Evolutionary conservation across 1,140 invertebrate species (phyloP).

Genomic region (Drosophila pallidifrons): DNA sequence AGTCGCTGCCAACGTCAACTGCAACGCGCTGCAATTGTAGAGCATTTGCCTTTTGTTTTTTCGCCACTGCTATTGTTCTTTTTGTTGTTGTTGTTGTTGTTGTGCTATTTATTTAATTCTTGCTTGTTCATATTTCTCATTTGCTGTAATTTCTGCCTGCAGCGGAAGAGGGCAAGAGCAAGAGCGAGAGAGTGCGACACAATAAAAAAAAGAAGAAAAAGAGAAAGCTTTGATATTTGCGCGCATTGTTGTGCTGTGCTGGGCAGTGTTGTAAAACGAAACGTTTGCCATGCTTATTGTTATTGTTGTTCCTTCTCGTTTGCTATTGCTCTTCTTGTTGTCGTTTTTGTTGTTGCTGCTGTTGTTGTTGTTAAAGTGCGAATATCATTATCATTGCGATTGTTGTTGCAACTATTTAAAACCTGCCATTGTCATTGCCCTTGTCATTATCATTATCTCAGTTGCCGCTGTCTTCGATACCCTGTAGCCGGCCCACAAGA

Average conservation of each 20-base stretch:
- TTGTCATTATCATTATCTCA: slow-evolving; percentile 34
- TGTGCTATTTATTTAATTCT: slow-evolving; percentile 74
- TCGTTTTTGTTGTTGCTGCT: not conserved
- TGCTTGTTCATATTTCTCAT: slow-evolving; percentile 63
- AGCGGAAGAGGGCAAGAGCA: slow-evolving; percentile 3
- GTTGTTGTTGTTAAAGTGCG: slow-evolving; percentile 23
- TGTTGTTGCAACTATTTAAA: slow-evolving; percentile 30
- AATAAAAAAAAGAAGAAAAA: not conserved
- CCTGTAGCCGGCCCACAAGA: not conserved
- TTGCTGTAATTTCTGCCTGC: slow-evolving; percentile 67
- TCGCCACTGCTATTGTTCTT: slow-evolving; percentile 11
- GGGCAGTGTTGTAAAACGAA: slow-evolving; percentile 24
- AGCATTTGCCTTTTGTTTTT: slow-evolving; percentile 54
- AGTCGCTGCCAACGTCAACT: not conserved
- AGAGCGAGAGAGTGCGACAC: slow-evolving; percentile 2
- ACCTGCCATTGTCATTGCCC: slow-evolving; percentile 14
- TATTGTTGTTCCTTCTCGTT: not conserved
- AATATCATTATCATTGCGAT: slow-evolving; percentile 19
- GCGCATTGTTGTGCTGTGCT: not conserved
- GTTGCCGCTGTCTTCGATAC: slow-evolving; percentile 6
- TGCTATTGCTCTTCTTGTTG: not conserved
- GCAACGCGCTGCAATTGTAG: slow-evolving; percentile 32
- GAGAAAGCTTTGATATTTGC: slow-evolving; percentile 12
- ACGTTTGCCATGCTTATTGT: not conserved
- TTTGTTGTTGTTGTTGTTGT: slow-evolving; percentile 42